Evolutionary conservation across 2,888 invertebrate species (phyloP).

Genomic region (Rapana venosa): DNA sequence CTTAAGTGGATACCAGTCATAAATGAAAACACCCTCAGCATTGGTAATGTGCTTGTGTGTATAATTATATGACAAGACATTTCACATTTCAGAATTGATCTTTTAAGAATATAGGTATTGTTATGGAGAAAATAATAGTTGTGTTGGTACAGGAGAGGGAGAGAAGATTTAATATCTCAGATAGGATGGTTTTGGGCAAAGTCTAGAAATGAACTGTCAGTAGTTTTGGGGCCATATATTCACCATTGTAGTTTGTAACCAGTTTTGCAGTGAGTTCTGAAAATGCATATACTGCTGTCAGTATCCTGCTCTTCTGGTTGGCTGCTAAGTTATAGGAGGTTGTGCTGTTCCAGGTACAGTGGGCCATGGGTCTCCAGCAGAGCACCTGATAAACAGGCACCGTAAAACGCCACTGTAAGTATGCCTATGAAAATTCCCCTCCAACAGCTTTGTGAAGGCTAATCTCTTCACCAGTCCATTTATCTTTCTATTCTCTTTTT

Average conservation of each 20-base stretch:
- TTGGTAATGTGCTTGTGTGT: too few relatives aligned
- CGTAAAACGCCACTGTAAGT: slow-evolving; percentile 35
- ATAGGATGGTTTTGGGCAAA: neutral
- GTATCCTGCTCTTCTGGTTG: neutral
- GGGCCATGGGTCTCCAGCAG: slow-evolving; percentile 21
- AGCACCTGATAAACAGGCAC: neutral
- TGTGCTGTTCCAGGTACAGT: slow-evolving; percentile 27
- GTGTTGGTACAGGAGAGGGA: too few relatives aligned
- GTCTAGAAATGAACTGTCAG: neutral
- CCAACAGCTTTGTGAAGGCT: neutral
- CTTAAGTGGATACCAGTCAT: too few relatives aligned
- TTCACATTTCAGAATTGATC: too few relatives aligned
- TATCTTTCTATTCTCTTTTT: neutral
- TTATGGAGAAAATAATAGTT: too few relatives aligned
- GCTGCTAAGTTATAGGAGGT: too few relatives aligned
- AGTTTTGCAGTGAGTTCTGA: too few relatives aligned
- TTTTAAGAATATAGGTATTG: too few relatives aligned
- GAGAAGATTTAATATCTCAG: neutral
- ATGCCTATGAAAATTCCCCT: neutral
- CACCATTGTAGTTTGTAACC: neutral
- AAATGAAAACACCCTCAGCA: too few relatives aligned
- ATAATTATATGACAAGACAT: too few relatives aligned
- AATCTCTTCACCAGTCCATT: neutral
- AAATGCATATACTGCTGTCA: neutral
- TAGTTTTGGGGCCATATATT: too few relatives aligned